These are phyloP conservation scores for Eurystomus gularis DNA, from an alignment of 2,113 vertebrate genomes.

Conservation along the genomic window DNA sequence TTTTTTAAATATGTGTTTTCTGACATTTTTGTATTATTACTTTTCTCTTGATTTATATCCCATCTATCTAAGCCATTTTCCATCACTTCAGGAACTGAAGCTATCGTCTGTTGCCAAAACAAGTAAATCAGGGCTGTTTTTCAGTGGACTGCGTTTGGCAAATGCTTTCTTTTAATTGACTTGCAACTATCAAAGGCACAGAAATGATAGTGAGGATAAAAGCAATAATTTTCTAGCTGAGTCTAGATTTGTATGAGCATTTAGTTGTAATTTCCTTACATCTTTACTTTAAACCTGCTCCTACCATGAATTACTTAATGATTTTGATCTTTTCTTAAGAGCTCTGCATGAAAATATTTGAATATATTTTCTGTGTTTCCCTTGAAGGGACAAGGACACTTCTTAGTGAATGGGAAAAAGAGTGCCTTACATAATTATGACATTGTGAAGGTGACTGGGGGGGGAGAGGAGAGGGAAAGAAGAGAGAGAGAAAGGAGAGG, in stretches of 20 bases:
- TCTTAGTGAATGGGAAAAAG: constrained; percentile 19
- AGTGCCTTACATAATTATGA: neutral
- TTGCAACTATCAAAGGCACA: constrained; percentile 28
- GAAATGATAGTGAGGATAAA: constrained; percentile 42
- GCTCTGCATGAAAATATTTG: constrained; percentile 11
- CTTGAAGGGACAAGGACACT: constrained; percentile 23
- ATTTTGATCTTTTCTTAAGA: constrained; percentile 43
- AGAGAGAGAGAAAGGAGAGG: neutral
- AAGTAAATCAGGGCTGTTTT: constrained; percentile 31
- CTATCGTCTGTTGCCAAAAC: constrained; percentile 16
- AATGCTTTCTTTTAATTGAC: constrained; percentile 53
- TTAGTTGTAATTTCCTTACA: constrained; percentile 16
- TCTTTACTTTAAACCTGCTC: constrained; percentile 23
- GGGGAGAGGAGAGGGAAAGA: neutral
- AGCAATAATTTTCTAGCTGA: constrained; percentile 17
- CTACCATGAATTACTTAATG: constrained; percentile 37
- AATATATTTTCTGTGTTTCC: neutral
- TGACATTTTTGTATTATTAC: neutral
- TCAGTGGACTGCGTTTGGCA: constrained; percentile 39
- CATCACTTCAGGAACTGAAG: neutral
- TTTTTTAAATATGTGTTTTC: neutral
- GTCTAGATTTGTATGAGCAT: neutral
- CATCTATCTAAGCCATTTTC: neutral
- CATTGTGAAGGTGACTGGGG: neutral
- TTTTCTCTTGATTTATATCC: constrained; percentile 19